Conservation (phyloP, 2,113 vertebrate species). For the Hyperopisus bebe region DNA sequence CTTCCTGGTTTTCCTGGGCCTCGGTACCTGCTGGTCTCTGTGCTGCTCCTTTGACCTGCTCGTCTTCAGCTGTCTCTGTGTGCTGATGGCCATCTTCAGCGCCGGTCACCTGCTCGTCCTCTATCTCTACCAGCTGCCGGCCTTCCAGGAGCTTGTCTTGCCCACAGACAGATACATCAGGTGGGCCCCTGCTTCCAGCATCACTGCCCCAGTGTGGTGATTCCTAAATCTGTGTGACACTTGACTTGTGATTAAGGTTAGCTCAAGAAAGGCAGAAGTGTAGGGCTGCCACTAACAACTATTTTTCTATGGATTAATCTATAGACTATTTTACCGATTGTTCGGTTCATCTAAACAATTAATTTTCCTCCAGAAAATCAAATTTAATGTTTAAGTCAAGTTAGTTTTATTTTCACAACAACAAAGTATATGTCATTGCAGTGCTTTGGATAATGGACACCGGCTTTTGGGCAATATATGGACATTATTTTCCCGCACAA, state of each 20-base stretch:
- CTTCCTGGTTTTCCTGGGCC: conserved; percentile 90
- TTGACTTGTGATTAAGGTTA: background rate
- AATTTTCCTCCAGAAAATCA: no score
- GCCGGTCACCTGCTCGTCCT: conserved; percentile 89
- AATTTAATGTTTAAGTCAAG: no score
- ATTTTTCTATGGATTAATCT: no score
- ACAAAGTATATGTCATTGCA: no score
- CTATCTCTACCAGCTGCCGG: conserved; percentile 95
- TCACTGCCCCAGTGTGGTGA: background rate
- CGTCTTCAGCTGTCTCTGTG: conserved; percentile 95
- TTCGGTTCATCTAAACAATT: no score
- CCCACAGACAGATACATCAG: conserved; percentile 76
- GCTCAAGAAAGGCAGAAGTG: background rate
- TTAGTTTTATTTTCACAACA: no score
- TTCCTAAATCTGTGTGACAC: background rate
- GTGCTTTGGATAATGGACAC: no score
- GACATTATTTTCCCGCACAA: no score
- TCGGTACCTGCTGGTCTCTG: conserved; percentile 98
- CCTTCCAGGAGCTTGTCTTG: conserved; percentile 85
- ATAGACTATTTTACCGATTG: no score
- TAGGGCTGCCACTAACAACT: no score
- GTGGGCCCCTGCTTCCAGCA: conserved; percentile 44
- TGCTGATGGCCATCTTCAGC: conserved; percentile 94
- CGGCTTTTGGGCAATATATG: no score
- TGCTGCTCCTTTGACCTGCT: conserved; percentile 83